These are phyloP conservation scores for Momotus momota DNA, from an alignment of 2,797 vertebrate genomes.

Conservation along the genomic window DNA sequence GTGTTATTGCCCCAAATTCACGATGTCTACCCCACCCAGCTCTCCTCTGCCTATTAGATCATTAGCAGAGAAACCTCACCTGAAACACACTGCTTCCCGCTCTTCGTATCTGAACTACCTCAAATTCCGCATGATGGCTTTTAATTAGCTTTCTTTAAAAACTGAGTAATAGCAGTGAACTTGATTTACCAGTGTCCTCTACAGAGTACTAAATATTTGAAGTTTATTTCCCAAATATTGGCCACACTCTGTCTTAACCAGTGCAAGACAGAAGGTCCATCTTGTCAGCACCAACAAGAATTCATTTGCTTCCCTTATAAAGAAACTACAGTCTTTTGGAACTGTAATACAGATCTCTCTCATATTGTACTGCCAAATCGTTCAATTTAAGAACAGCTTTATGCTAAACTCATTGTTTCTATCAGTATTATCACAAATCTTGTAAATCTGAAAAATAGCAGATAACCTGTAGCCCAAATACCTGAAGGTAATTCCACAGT, in stretches of 20 bases:
- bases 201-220: neutral
- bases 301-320: neutral
- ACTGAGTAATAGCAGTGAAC: neutral
- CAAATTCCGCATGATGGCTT: neutral
- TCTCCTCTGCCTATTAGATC: neutral
- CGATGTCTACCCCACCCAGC: neutral
- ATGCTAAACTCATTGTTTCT: neutral
- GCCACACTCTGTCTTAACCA: neutral
- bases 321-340: neutral
- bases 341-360: neutral
- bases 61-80: neutral
- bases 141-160: neutral
- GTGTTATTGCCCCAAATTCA: neutral
- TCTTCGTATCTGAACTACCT: neutral
- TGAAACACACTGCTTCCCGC: neutral
- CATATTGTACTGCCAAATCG: neutral
- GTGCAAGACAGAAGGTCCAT: neutral
- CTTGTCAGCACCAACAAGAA: neutral
- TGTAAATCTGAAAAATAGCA: neutral
- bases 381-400: constrained; percentile 9
- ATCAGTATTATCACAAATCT: neutral
- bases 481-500: neutral
- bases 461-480: neutral
- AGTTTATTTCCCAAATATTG: neutral
- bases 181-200: neutral